Percentiles rank a stretch among this genome's conserved stretches.
Conservation (phyloP, 2,113 vertebrate species). For the Corythornis cristatus region DNA sequence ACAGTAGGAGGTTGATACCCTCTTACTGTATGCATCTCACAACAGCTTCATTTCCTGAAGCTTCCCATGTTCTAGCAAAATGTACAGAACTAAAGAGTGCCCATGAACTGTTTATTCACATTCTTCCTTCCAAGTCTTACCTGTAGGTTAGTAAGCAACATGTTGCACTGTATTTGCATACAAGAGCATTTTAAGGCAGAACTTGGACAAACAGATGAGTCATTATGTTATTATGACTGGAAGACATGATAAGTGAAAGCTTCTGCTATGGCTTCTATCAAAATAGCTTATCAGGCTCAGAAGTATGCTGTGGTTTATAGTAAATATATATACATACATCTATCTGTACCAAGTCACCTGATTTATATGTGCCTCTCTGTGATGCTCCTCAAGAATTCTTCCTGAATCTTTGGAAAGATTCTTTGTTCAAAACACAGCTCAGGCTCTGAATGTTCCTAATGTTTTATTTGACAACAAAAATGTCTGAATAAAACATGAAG, state of each 20-base stretch:
- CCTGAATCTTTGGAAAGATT: neutral
- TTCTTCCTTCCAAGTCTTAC: neutral
- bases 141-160: neutral
- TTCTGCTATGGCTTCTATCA: neutral
- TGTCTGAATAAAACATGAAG: constrained; percentile 24
- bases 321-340: neutral
- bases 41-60: neutral
- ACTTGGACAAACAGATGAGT: neutral
- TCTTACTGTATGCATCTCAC: neutral
- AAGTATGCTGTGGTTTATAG: neutral
- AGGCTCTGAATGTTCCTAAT: neutral
- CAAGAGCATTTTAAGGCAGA: neutral
- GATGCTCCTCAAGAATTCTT: neutral
- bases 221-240: neutral
- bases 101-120: neutral
- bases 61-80: neutral
- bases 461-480: neutral
- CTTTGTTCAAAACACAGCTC: neutral
- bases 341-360: neutral
- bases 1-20: neutral
- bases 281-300: neutral
- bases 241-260: neutral
- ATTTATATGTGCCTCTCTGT: neutral
- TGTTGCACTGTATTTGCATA: neutral
- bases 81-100: neutral